Percentiles rank a stretch among this genome's conserved stretches.
Conservation (phyloP, 2,113 vertebrate species). For the Myocastor coypus region DNA sequence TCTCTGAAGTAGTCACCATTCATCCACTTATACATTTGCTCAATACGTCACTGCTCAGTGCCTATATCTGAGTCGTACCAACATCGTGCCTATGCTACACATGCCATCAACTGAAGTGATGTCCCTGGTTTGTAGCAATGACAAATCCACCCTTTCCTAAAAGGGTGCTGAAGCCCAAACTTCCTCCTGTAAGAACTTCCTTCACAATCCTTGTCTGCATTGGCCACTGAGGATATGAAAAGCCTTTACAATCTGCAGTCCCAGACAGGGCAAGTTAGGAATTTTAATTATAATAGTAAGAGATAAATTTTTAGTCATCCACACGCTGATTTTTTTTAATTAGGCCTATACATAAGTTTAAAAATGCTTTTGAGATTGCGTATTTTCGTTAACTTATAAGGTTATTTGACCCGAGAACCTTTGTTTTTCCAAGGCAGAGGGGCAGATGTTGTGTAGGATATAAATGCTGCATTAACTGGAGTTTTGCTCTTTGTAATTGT, state of each 20-base stretch:
- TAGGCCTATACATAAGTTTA: neutral
- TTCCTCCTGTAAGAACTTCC: neutral
- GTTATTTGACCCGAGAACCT: neutral
- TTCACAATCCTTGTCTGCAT: neutral
- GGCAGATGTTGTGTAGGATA: neutral
- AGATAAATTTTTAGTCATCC: neutral
- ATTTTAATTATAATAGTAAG: neutral
- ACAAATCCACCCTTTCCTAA: neutral
- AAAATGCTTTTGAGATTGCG: neutral
- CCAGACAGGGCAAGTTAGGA: neutral
- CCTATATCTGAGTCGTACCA: neutral
- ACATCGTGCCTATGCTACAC: neutral
- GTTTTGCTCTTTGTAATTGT: neutral
- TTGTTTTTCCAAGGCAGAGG: neutral
- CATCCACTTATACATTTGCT: neutral
- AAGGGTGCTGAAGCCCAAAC: neutral
- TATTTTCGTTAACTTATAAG: conserved; percentile 13
- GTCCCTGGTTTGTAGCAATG: neutral
- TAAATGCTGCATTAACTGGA: neutral
- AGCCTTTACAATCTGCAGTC: neutral
- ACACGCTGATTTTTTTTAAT: neutral
- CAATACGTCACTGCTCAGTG: neutral
- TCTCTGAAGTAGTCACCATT: neutral
- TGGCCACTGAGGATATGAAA: neutral
- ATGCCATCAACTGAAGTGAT: neutral